phyloP scores from a whole-genome alignment of 2,797 vertebrate genomes.

The Urosaurus nigricauda region DNA sequence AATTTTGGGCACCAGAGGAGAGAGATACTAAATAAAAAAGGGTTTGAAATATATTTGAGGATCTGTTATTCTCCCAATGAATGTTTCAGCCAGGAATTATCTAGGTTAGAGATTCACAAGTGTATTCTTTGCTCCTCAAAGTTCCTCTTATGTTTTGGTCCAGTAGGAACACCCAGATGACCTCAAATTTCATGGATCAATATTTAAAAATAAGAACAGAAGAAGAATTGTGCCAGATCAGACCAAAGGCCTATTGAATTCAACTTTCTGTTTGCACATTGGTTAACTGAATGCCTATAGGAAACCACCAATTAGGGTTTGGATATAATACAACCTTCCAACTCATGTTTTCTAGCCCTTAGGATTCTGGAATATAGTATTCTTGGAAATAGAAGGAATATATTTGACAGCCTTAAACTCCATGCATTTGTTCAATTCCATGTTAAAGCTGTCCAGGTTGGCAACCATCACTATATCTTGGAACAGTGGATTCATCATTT shows the following conservation, averaged over 20 bases:
- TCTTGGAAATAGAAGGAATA: too few species aligned
- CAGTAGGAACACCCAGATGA: background rate
- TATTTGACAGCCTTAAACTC: too few species aligned
- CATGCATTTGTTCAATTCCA: too few species aligned
- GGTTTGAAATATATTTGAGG: background rate
- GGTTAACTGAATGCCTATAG: too few species aligned
- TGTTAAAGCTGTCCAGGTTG: too few species aligned
- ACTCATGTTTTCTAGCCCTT: too few species aligned
- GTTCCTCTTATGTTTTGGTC: background rate
- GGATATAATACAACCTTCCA: background rate
- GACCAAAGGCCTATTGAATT: background rate
- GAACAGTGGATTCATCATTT: too few species aligned
- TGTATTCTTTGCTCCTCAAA: background rate
- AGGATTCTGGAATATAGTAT: too few species aligned
- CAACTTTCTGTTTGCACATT: background rate
- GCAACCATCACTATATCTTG: too few species aligned
- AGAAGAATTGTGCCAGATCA: background rate
- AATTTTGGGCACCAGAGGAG: background rate
- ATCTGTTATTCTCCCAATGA: background rate
- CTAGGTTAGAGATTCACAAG: background rate
- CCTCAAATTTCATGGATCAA: background rate
- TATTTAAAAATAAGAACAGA: background rate
- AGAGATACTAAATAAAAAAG: background rate
- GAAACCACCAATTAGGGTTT: too few species aligned
- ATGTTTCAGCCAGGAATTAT: background rate